Percentiles rank a stretch among this genome's conserved stretches.
Conservation (phyloP, 2,113 vertebrate species). For the Catharus minimus region DNA sequence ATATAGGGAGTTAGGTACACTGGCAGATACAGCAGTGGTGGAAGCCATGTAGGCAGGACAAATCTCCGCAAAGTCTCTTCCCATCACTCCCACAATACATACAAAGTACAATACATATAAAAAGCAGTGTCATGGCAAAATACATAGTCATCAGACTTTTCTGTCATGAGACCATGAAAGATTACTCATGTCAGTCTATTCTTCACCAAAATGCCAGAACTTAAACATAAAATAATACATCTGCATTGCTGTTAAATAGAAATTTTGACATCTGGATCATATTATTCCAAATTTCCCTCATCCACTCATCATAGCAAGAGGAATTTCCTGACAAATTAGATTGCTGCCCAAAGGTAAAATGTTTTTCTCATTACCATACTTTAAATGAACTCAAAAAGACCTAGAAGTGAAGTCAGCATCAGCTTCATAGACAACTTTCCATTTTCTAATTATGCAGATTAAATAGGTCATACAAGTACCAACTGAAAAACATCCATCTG, state of each 20-base stretch:
- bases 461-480: neutral
- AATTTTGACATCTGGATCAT: constrained; percentile 64
- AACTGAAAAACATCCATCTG: neutral
- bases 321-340: constrained; percentile 75
- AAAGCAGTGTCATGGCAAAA: constrained; percentile 73
- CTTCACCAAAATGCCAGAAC: neutral
- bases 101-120: constrained; percentile 71
- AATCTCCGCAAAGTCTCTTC: constrained; percentile 76
- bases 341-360: constrained; percentile 69
- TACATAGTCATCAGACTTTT: constrained; percentile 69
- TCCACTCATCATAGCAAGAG: constrained; percentile 63
- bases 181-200: neutral
- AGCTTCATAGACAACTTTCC: constrained; percentile 11
- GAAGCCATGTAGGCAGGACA: constrained; percentile 79
- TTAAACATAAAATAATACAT: constrained; percentile 46
- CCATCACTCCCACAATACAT: constrained; percentile 58
- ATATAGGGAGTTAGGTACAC: neutral
- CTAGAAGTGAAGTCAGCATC: constrained; percentile 51
- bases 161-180: constrained; percentile 18
- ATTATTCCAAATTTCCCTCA: constrained; percentile 66
- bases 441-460: constrained; percentile 49
- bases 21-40: constrained; percentile 59
- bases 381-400: constrained; percentile 43
- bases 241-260: constrained; percentile 47
- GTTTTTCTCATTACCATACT: constrained; percentile 53